Base-by-base conservation (phyloP, 2,797 vertebrate species). In the Benthosema pterotum region DNA sequence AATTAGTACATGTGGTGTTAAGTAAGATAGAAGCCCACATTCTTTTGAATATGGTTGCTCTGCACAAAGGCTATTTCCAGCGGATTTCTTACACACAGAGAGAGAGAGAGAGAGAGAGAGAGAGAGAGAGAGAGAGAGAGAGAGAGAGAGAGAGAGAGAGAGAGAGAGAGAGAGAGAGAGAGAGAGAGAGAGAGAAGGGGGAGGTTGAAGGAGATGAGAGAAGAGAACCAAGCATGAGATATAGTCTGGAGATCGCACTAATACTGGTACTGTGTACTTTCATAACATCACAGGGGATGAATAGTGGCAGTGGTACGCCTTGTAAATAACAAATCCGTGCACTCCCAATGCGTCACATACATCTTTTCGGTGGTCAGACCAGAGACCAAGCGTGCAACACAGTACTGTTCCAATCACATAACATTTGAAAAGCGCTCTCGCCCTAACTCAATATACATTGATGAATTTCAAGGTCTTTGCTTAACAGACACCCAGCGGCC, bases 401-500 rank as follows among this genome's bases (percentile, higher is more conserved):
- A n/a, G n/a, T n/a, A n/a, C n/a, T n/a, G n/a, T n/a, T n/a, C n/a
- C n/a, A n/a, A n/a, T 25, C 22, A 25, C 22, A 25, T 5, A 25
- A 25, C 22, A 25, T 25, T 25, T 22, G 3, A 11, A 18, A 50
- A 18, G 15, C 47, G n/a, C 17, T 38, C 32, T 12, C 2, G 48
- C 12, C 9, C 16, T n/a, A 15, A n/a, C 45, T 11, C 11, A 50
- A 18, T 4, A 18, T 8, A 50, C 48, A 50, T 17, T 1, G 48
- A 50, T 50, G 48, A 18, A 74, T 52, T 48, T 42, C 25, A 57
- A 65, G 71, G 71, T 57, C 18, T 28, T 18, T 38, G 32, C 32
- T 38, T 38, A 15, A 7, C 14, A 65, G 70, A 67, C 64, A 54
- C 19, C 53, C 45, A 42, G n/a, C 12, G 12, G 62, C 53, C 53